Conservation (phyloP, 2,888 invertebrate genomes). For the Smittia aterrima region DNA sequence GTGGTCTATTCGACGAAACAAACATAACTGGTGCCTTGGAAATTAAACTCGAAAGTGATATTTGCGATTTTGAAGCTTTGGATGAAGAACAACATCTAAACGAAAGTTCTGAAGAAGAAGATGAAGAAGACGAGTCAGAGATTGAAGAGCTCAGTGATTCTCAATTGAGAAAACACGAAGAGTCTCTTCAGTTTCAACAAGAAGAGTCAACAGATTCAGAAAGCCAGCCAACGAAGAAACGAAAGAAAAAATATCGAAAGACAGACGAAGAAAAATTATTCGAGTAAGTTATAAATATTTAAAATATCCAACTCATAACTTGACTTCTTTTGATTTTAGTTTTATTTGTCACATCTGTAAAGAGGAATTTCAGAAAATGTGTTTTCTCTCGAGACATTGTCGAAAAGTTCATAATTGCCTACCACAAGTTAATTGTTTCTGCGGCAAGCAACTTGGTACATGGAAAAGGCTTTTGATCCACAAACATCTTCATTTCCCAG, state of each 20-base stretch:
- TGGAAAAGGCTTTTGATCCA: slow-evolving; percentile 26
- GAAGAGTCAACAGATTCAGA: not conserved
- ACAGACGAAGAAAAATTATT: not conserved
- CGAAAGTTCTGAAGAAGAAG: slow-evolving; percentile 16
- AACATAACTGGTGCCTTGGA: slow-evolving; percentile 28
- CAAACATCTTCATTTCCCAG: slow-evolving; percentile 34
- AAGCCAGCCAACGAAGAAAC: not conserved
- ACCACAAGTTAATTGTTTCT: slow-evolving; percentile 26
- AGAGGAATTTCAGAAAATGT: slow-evolving; percentile 20
- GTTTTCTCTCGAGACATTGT: not conserved
- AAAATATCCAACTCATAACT: too few species aligned
- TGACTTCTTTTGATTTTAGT: slow-evolving; percentile 5
- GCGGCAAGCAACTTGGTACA: slow-evolving; percentile 27
- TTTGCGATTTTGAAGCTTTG: not conserved
- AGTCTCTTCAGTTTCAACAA: not conserved
- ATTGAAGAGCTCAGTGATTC: slow-evolving; percentile 22
- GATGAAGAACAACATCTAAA: not conserved
- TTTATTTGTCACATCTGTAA: slow-evolving; percentile 34
- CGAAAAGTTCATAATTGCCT: slow-evolving; percentile 18
- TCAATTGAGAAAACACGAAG: not conserved
- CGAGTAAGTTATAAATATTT: slow-evolving; percentile 10
- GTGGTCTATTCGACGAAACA: slow-evolving; percentile 18
- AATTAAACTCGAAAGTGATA: slow-evolving; percentile 31
- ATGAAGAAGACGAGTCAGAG: not conserved
- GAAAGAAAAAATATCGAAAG: slow-evolving; percentile 2